A percentile compares a stretch with the other conserved stretches of the same genome.
Evolutionary conservation across 1,140 invertebrate genomes (phyloP).

Genomic region (Ceratosolen fusciceps): DNA sequence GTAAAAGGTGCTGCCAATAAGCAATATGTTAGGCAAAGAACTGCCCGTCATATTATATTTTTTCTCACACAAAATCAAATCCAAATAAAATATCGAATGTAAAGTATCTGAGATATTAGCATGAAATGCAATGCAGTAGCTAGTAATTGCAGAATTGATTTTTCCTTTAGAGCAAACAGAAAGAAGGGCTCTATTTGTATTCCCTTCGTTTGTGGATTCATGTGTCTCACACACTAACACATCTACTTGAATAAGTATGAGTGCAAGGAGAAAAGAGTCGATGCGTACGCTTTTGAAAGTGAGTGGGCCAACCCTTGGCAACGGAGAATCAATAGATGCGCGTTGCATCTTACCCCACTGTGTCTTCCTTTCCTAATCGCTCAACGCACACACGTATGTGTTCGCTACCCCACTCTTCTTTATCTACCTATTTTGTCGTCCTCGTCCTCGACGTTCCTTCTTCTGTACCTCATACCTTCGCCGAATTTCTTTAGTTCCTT

Average conservation of each 20-base stretch:
- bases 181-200: neutral
- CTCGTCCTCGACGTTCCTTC: neutral
- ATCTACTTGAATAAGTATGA: neutral
- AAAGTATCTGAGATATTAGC: too few species aligned
- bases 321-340: constrained; percentile 67
- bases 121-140: neutral
- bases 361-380: constrained; percentile 46
- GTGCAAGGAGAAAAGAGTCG: constrained; percentile 17
- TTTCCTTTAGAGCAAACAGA: constrained; percentile 12
- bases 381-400: constrained; percentile 44
- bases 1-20: too few species aligned
- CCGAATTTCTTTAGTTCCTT: too few species aligned
- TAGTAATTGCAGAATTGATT: constrained; percentile 37
- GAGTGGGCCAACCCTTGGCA: constrained; percentile 49
- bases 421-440: neutral
- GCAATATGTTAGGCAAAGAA: too few species aligned
- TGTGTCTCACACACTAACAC: neutral
- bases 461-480: too few species aligned
- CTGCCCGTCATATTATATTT: too few species aligned
- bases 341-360: constrained; percentile 66
- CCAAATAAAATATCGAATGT: too few species aligned
- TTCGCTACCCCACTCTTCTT: neutral
- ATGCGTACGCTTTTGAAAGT: constrained; percentile 50
- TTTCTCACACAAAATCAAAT: too few species aligned
- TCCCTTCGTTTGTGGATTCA: constrained; percentile 2